Evolutionary conservation across 1,140 invertebrate genomes (phyloP).

Genomic region (Bombus terrestris): DNA sequence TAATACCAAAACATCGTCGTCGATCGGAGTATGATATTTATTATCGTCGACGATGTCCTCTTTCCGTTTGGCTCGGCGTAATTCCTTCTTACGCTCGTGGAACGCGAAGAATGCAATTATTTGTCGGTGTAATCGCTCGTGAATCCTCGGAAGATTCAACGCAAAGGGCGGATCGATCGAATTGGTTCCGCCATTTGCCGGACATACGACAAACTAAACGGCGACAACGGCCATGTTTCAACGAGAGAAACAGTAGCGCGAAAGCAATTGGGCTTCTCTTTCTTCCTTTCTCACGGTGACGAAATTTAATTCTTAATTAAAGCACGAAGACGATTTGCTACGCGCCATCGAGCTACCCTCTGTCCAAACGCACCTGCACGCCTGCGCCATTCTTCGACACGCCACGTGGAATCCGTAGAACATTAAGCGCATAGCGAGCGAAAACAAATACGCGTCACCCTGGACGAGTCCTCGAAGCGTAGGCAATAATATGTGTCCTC

Average conservation of each 20-base stretch:
- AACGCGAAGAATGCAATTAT: slow-evolving; percentile 40
- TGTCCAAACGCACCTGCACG: slow-evolving; percentile 55
- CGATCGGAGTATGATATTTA: neutral
- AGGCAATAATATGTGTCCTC: slow-evolving; percentile 58
- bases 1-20: neutral
- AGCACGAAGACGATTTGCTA: slow-evolving; percentile 56
- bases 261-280: neutral
- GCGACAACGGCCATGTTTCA: neutral
- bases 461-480: slow-evolving; percentile 41
- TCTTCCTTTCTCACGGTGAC: neutral
- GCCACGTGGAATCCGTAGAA: slow-evolving; percentile 64
- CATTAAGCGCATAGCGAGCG: slow-evolving; percentile 31
- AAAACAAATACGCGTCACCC: slow-evolving; percentile 67
- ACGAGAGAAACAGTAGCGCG: neutral
- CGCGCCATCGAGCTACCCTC: slow-evolving; percentile 25
- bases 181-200: neutral
- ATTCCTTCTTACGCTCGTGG: neutral
- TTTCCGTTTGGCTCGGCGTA: too few relatives aligned
- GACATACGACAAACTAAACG: slow-evolving; percentile 20
- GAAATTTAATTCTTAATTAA: slow-evolving; percentile 70
- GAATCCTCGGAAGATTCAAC: slow-evolving; percentile 28
- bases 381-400: slow-evolving; percentile 11
- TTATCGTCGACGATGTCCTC: neutral
- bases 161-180: neutral
- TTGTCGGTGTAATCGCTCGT: slow-evolving; percentile 16